Conservation (phyloP, 2,888 invertebrate species). For the Taphrorychus bicolor region DNA sequence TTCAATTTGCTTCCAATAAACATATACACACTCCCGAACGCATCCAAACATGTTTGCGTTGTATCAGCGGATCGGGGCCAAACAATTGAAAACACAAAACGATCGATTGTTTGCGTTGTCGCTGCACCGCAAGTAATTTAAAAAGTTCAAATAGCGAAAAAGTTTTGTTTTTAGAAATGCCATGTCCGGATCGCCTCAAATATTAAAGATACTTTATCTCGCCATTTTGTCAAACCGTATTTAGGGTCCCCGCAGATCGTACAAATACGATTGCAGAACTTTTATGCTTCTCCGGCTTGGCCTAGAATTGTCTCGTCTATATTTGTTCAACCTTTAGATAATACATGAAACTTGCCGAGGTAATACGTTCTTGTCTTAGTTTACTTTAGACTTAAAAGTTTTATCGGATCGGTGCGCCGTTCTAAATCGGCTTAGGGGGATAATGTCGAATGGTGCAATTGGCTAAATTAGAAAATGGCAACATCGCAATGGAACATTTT, state of each 20-base stretch:
- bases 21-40: too few species aligned
- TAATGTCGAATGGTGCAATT: neutral
- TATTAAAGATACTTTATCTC: constrained; percentile 29
- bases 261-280: constrained; percentile 13
- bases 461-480: neutral
- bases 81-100: constrained; percentile 8
- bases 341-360: neutral
- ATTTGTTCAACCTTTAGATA: neutral
- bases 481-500: too few species aligned
- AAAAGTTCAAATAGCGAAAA: constrained; percentile 20
- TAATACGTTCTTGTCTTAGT: neutral
- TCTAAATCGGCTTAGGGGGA: neutral
- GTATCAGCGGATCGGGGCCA: too few species aligned
- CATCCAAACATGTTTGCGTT: constrained; percentile 2
- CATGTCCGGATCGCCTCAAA: constrained; percentile 24
- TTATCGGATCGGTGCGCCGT: neutral
- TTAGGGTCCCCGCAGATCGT: constrained; percentile 15
- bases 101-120: constrained; percentile 9
- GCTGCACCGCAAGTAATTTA: constrained; percentile 21
- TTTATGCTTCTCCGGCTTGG: constrained; percentile 10
- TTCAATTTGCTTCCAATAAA: constrained; percentile 5
- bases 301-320: neutral
- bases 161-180: constrained; percentile 20
- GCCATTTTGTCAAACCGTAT: constrained; percentile 17
- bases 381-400: neutral